Percentiles rank a stretch among this genome's conserved stretches.
Conservation (phyloP, 2,797 vertebrate genomes). For the Phylloscopus collybita region DNA sequence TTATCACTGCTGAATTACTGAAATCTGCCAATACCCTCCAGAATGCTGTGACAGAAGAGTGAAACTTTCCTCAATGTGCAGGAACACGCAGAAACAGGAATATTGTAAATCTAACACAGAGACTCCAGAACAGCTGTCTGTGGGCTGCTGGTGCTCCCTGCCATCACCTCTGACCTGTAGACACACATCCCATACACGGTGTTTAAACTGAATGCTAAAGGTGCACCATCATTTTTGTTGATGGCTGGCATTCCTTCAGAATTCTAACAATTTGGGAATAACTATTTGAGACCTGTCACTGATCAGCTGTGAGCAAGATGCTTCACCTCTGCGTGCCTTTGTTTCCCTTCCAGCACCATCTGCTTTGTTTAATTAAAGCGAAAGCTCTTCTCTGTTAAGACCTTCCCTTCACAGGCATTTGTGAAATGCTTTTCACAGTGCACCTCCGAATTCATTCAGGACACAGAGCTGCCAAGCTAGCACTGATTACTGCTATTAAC, state of each 20-base stretch:
- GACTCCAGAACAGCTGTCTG: background rate
- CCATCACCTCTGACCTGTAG: background rate
- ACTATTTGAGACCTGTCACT: background rate
- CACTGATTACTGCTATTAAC: conserved; percentile 15
- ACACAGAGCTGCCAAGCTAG: background rate
- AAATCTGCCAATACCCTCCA: background rate
- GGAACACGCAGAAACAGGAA: background rate
- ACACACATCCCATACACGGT: fast-evolving
- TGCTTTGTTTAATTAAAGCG: conserved; percentile 52
- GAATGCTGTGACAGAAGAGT: background rate
- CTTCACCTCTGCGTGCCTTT: conserved; percentile 48
- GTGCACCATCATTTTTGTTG: background rate
- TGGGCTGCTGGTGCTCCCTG: background rate
- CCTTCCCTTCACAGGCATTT: conserved; percentile 43
- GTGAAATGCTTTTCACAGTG: conserved; percentile 24
- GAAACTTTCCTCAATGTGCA: background rate
- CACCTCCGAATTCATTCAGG: conserved; percentile 21
- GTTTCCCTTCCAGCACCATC: conserved; percentile 55
- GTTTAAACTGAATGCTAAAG: background rate
- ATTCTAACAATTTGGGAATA: background rate
- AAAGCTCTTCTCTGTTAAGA: background rate
- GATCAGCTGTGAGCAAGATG: conserved; percentile 55
- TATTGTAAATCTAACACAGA: background rate
- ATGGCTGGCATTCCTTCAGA: background rate
- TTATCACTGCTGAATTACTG: background rate